Percentiles rank a stretch among this genome's conserved stretches.
These are phyloP conservation scores for Scomber scombrus DNA, from an alignment of 2,113 vertebrate species.

Conservation along the genomic window DNA sequence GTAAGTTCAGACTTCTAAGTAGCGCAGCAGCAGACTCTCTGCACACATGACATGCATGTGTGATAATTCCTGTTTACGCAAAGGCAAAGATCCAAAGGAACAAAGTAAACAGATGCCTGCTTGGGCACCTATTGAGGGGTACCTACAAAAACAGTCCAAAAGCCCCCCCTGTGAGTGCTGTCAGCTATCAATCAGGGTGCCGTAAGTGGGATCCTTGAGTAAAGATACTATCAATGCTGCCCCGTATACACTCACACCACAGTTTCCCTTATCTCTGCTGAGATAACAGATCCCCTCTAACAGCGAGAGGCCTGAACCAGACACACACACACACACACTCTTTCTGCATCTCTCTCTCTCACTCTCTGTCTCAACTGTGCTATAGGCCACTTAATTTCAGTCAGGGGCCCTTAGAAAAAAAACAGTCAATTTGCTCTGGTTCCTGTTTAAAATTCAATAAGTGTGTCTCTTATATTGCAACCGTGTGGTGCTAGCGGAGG, in stretches of 20 bases:
- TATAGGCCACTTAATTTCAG: constrained; percentile 62
- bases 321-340: constrained; percentile 55
- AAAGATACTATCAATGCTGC: constrained; percentile 83
- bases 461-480: constrained; percentile 69
- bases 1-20: not conserved
- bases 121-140: constrained; percentile 65
- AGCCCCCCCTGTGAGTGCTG: constrained; percentile 63
- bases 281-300: constrained; percentile 79
- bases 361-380: constrained; percentile 47
- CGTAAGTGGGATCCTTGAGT: constrained; percentile 86
- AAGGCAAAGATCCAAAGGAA: constrained; percentile 49
- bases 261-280: constrained; percentile 81
- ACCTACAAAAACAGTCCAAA: constrained; percentile 65
- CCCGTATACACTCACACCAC: constrained; percentile 85
- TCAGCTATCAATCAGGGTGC: constrained; percentile 83
- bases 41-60: constrained; percentile 45
- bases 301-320: constrained; percentile 70
- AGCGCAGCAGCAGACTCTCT: not conserved
- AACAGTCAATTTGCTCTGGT: constrained; percentile 74
- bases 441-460: constrained; percentile 83
- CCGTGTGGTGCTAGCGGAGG: constrained; percentile 60
- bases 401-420: constrained; percentile 46
- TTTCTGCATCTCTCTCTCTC: constrained; percentile 53
- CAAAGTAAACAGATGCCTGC: constrained; percentile 73
- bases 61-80: constrained; percentile 61